phyloP scores from a whole-genome alignment of 2,888 invertebrate genomes.

The Ectemnius continuus region DNA sequence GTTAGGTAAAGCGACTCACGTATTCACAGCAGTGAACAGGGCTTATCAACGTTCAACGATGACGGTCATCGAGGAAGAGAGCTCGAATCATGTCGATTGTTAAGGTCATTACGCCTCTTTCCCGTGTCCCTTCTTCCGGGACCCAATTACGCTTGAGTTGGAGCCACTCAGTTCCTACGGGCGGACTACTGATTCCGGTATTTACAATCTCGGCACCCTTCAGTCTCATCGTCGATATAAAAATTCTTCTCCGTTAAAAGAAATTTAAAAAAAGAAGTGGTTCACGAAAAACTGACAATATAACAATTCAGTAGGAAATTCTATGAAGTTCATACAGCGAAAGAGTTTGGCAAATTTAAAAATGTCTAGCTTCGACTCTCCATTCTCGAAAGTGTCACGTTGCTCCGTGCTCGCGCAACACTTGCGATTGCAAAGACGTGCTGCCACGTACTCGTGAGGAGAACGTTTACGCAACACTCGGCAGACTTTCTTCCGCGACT shows the following conservation, averaged over 20 bases:
- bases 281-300: too few relatives aligned
- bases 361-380: neutral
- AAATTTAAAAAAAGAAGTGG: too few relatives aligned
- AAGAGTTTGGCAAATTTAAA: too few relatives aligned
- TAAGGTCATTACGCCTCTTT: conserved; percentile 58
- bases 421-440: too few relatives aligned
- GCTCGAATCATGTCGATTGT: conserved; percentile 57
- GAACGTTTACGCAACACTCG: conserved; percentile 22
- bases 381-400: too few relatives aligned
- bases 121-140: conserved; percentile 57
- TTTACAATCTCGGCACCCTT: conserved; percentile 19
- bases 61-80: conserved; percentile 55
- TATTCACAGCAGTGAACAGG: conserved; percentile 25
- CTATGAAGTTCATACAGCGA: too few relatives aligned
- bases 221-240: neutral
- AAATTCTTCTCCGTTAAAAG: too few relatives aligned
- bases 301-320: too few relatives aligned
- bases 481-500: conserved; percentile 14
- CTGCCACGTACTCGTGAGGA: neutral
- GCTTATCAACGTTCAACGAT: conserved; percentile 46
- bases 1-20: neutral
- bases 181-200: conserved; percentile 31
- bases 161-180: conserved; percentile 30
- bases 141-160: conserved; percentile 31
- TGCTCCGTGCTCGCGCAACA: too few relatives aligned